Percentiles rank a stretch among this genome's conserved stretches.
Conservation (phyloP, 2,888 invertebrate species). For the Folsomia manolachei region DNA sequence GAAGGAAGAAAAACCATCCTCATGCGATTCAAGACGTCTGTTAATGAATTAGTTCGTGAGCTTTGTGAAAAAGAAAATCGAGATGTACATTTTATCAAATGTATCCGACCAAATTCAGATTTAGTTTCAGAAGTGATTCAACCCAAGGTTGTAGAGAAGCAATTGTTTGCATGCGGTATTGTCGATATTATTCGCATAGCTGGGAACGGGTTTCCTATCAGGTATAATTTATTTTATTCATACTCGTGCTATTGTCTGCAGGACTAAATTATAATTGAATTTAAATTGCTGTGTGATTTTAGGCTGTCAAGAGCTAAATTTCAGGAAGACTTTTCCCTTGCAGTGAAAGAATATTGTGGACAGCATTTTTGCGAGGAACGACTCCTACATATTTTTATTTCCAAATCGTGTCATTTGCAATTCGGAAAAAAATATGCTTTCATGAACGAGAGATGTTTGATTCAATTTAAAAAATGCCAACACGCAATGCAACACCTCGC, state of each 20-base stretch:
- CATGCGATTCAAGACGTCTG: constrained; percentile 43
- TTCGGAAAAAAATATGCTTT: constrained; percentile 40
- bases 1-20: constrained; percentile 42
- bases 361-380: not conserved
- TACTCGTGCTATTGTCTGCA: no score
- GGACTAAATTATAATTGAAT: not conserved
- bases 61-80: constrained; percentile 34
- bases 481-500: constrained; percentile 4
- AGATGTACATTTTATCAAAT: constrained; percentile 46
- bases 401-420: constrained; percentile 11
- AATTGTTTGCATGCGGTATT: constrained; percentile 43
- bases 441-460: constrained; percentile 38
- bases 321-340: constrained; percentile 13
- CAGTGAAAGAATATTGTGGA: not conserved
- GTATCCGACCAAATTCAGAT: constrained; percentile 42
- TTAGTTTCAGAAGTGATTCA: constrained; percentile 34
- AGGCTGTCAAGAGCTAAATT: not conserved
- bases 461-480: constrained; percentile 30
- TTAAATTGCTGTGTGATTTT: not conserved
- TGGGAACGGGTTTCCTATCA: constrained; percentile 46
- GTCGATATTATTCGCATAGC: constrained; percentile 45
- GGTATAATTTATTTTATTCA: constrained; percentile 31
- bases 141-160: constrained; percentile 36
- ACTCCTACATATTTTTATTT: constrained; percentile 8
- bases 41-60: constrained; percentile 39